These are phyloP conservation scores for Arvicanthis niloticus DNA, from an alignment of 2,113 vertebrate species.

Conservation along the genomic window DNA sequence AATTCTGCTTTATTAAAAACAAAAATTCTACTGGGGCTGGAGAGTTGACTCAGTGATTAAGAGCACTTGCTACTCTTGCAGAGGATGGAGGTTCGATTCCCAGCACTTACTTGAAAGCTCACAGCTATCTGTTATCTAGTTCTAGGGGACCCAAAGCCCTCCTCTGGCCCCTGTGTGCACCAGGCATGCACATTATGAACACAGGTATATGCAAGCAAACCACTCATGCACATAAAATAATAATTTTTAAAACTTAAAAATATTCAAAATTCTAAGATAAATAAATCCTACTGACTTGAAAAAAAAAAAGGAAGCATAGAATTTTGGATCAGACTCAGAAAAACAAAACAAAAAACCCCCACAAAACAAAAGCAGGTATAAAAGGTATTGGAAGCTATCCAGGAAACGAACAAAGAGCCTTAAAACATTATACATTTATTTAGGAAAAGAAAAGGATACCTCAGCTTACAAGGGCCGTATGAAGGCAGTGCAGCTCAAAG, in stretches of 20 bases:
- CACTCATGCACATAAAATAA: neutral
- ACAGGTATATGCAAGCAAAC: neutral
- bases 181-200: neutral
- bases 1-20: conserved; percentile 23
- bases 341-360: neutral
- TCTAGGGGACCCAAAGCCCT: neutral
- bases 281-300: neutral
- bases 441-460: neutral
- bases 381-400: neutral
- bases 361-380: neutral
- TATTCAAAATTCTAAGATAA: neutral
- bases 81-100: neutral
- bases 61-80: neutral
- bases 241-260: neutral
- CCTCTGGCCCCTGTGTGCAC: too few relatives aligned
- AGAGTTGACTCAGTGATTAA: neutral
- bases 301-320: conserved; percentile 15
- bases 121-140: neutral
- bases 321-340: conserved; percentile 19
- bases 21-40: neutral
- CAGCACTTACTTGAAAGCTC: neutral
- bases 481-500: neutral
- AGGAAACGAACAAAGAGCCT: neutral
- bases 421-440: conserved; percentile 26
- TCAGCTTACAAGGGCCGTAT: neutral